Evolutionary conservation across 1,140 invertebrate species (phyloP).

Genomic region (Manduca sexta): DNA sequence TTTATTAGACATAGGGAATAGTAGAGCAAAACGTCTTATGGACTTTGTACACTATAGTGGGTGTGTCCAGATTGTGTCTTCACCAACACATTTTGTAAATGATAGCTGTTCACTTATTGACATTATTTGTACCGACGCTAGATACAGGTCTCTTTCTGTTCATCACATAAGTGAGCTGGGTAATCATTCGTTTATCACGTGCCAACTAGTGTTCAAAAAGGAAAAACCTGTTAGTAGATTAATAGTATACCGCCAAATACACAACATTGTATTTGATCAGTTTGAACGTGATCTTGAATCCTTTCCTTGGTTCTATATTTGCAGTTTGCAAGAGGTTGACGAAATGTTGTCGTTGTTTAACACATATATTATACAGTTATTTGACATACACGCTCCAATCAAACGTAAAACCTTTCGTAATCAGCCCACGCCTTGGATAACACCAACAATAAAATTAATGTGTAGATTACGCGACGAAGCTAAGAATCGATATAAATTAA

Average conservation of each 20-base stretch:
- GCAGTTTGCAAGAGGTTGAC: conserved; percentile 6
- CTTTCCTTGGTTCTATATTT: conserved; percentile 10
- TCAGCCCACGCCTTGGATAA: conserved; percentile 22
- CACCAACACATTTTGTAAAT: conserved; percentile 6
- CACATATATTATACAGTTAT: conserved; percentile 10
- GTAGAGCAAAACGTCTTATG: conserved; percentile 1
- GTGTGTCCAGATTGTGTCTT: neutral
- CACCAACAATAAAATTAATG: conserved; percentile 20
- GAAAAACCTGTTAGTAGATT: neutral
- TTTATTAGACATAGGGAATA: neutral
- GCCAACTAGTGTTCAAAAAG: conserved; percentile 8
- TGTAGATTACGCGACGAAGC: conserved; percentile 21
- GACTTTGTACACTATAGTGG: neutral
- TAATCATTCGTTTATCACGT: conserved; percentile 3
- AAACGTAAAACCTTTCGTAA: conserved; percentile 9
- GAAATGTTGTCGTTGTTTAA: conserved; percentile 18
- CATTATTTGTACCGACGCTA: neutral
- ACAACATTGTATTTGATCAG: conserved; percentile 6
- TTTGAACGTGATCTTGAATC: conserved; percentile 12
- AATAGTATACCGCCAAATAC: neutral
- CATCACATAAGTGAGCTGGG: neutral
- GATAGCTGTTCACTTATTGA: conserved; percentile 3
- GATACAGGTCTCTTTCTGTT: no score
- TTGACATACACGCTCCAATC: conserved; percentile 21
- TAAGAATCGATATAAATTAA: conserved; percentile 5